Base-by-base conservation (phyloP, 2,888 invertebrate species). In the Leptothorax acervorum region DNA sequence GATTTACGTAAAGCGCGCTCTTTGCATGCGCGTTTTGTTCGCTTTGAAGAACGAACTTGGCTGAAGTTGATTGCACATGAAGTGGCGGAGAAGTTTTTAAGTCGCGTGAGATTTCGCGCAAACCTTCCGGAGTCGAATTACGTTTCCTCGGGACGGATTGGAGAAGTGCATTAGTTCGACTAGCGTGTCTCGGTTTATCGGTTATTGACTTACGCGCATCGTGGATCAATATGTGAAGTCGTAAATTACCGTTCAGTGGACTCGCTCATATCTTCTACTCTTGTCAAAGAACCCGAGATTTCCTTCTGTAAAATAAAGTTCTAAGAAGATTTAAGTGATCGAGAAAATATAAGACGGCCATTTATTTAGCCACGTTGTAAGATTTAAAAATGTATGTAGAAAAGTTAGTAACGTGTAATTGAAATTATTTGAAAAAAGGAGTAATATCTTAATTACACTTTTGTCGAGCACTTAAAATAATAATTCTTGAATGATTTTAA, bases 91-190 rank as follows among this genome's bases (percentile, higher is more conserved):
- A 76, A 76, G 76, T 76, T 76, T 76, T 76, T 76, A 76, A 76
- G 76, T 76, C 73, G 71, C 76, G 76, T 70, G 53, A 76, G 71
- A 76, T 76, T 76, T 76, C 71, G 76, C 53, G 28, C 76, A 28
- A 68, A 51, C 51, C 35, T 23, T n/a, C 31, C n/a, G 23, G 23
- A 48, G 66, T 53, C 71, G 76, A 45, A 70, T 76, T 76, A 76
- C 71, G 71, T 76, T 76, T 76, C 53, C 35, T 76, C 70, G 28
- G 51, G 39, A 76, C 39, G 39, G 71, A 76, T 53, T 51, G 75
- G 75, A 45, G 28, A 76, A 76, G 51, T 76, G 76, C 76, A 76
- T 76, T 76, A 76, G 51, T 39, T 53, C 18, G 71, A 70, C 76
- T 23, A 68, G 35, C 70, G 28, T 76, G 28, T 70, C 39, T 70